Evolutionary conservation across 2,113 vertebrate species (phyloP), one percentile per base, ranked within the genome.

Genomic region (Nibea albiflora): DNA sequence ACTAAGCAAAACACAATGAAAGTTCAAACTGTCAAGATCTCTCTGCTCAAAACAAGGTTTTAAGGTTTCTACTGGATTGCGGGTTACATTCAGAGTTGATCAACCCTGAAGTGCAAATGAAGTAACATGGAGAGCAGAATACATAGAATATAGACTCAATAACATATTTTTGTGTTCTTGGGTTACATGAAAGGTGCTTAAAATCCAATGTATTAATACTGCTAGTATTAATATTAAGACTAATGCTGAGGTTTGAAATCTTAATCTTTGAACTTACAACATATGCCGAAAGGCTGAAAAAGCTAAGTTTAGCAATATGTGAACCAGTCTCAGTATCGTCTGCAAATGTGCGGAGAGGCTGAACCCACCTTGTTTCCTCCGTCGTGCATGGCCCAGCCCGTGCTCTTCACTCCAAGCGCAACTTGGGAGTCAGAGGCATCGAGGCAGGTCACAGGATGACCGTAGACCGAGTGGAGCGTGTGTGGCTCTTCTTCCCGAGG

Each of bases 311-410:
- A 35, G 17, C 11, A 39, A 16, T 35, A 35, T 35, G 35, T 35
- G 35, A 8, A 35, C 35, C 35, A 35, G 35, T 35, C 35, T 35
- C 7, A 14, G 14, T 4, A 46, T 46, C 12, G n/a, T 9, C 11
- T 63, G 20, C 46, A 26, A 16, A 7, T 1, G 0, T 4, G 26
- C 42, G 49, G 49, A 64, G 16, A 52, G 39, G 8, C 4, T 11
- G 17, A 57, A 76, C 81, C 12, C 93, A 99, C 98, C 98, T 99
- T 98, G 91, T 98, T 98, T 79, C 97, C 97, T 81, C 96, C 97
- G 2, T 96, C 96, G 5, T 97, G 95, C 93, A 96, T 87, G 35
- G 96, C 85, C 98, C 97, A 98, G 85, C 97, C 96, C 4, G 96
- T 90, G 85, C 95, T 95, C 95, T 96, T 98, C 80, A 99, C 94